Evolutionary conservation across 2,113 vertebrate species (phyloP).

Genomic region (Thinocorus orbignyianus): DNA sequence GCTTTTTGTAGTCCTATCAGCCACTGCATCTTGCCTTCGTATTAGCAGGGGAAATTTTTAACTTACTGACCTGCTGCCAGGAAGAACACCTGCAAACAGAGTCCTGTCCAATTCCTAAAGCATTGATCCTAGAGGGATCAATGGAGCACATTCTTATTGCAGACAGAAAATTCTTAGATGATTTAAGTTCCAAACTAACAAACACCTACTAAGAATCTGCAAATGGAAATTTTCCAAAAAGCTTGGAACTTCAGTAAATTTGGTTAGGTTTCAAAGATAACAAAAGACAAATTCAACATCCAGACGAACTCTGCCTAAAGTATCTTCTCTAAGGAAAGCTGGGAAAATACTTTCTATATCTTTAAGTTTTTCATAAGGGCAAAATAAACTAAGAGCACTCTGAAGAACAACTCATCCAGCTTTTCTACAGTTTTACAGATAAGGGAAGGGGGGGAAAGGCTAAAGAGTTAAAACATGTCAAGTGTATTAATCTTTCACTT

Average conservation of each 20-base stretch:
- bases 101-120: neutral
- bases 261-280: conserved; percentile 10
- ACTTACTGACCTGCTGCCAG: conserved; percentile 4
- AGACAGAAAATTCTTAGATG: neutral
- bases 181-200: neutral
- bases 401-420: neutral
- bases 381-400: neutral
- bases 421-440: neutral
- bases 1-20: neutral
- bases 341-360: neutral
- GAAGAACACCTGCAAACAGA: conserved; percentile 37
- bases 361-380: neutral
- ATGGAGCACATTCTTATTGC: neutral
- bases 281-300: neutral
- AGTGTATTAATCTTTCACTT: neutral
- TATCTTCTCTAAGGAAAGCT: neutral
- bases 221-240: neutral
- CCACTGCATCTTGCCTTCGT: neutral
- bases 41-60: neutral
- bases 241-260: neutral
- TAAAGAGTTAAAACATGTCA: neutral
- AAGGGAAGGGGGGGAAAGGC: accelerated
- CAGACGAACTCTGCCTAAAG: neutral
- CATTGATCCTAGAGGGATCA: conserved; percentile 22
- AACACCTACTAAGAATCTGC: neutral